A percentile compares a stretch with the other conserved stretches of the same genome.
These are phyloP conservation scores for Talpa occidentalis DNA, from an alignment of 2,113 vertebrate species.

Conservation along the genomic window DNA sequence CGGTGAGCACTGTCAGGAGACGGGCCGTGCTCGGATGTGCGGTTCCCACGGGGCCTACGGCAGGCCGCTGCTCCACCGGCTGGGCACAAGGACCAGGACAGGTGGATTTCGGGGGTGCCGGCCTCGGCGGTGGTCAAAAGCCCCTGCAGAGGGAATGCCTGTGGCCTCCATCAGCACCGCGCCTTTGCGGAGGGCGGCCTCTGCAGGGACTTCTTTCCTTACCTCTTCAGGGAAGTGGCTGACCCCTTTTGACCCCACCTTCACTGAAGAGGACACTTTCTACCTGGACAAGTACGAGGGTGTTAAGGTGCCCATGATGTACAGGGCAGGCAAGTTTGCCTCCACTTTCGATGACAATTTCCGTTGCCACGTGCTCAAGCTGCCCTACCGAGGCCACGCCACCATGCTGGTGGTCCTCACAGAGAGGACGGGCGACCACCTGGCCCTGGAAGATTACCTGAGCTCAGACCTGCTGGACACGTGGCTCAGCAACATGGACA, in stretches of 20 bases:
- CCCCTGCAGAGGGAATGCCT: rapidly evolving
- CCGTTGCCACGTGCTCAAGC: slow-evolving; percentile 89
- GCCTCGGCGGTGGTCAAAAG: not conserved
- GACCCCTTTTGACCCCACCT: slow-evolving; percentile 87
- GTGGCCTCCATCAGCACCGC: not conserved
- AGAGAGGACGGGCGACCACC: slow-evolving; percentile 89
- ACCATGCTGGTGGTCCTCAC: slow-evolving; percentile 93
- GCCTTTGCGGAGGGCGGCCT: not conserved
- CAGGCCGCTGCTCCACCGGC: not conserved
- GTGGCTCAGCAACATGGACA: slow-evolving; percentile 90
- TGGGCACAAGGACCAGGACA: not conserved
- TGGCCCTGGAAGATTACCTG: slow-evolving; percentile 91
- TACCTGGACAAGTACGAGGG: slow-evolving; percentile 92
- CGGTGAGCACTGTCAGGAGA: too few relatives aligned
- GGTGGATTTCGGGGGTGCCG: not conserved
- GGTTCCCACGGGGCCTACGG: not conserved
- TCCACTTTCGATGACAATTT: slow-evolving; percentile 87
- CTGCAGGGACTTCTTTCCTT: slow-evolving; percentile 37
- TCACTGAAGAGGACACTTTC: slow-evolving; percentile 87
- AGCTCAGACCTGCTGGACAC: slow-evolving; percentile 86
- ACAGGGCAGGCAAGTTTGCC: slow-evolving; percentile 85
- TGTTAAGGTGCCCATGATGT: slow-evolving; percentile 93
- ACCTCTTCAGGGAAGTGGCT: slow-evolving; percentile 90
- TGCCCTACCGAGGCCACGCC: slow-evolving; percentile 90
- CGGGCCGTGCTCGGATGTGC: too few relatives aligned